phyloP scores from a whole-genome alignment of 2,797 vertebrate species.

The Decapterus maruadsi region DNA sequence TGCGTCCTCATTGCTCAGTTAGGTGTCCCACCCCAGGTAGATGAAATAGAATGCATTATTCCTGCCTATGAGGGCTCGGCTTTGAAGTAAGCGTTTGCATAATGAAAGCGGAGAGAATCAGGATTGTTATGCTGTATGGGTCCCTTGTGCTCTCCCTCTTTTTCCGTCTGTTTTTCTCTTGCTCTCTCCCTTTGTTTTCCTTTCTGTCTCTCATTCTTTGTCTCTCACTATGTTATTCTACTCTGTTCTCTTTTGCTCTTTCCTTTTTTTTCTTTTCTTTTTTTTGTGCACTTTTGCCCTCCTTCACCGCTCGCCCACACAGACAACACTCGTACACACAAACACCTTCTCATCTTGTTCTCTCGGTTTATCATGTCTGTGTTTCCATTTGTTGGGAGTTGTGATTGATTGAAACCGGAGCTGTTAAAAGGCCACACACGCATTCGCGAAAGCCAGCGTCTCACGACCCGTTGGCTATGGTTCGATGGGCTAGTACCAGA shows the following conservation, averaged over 20 bases:
- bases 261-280: slow-evolving; percentile 3
- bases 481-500: slow-evolving; percentile 78
- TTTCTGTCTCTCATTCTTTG: slow-evolving; percentile 53
- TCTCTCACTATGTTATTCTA: slow-evolving; percentile 20
- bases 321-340: slow-evolving; percentile 29
- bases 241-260: slow-evolving; percentile 9
- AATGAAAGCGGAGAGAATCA: slow-evolving; percentile 79
- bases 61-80: slow-evolving; percentile 75
- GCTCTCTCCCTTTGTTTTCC: slow-evolving; percentile 37
- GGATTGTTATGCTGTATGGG: slow-evolving; percentile 73
- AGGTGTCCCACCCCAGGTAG: slow-evolving; percentile 77
- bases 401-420: slow-evolving; percentile 82
- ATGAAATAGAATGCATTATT: slow-evolving; percentile 84
- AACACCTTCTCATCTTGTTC: slow-evolving; percentile 74
- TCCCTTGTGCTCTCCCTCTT: slow-evolving; percentile 61
- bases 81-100: slow-evolving; percentile 84
- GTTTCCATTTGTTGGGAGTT: slow-evolving; percentile 71
- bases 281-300: slow-evolving; percentile 43
- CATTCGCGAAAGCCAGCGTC: slow-evolving; percentile 53
- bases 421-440: slow-evolving; percentile 80
- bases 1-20: slow-evolving; percentile 48
- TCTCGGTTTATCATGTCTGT: slow-evolving; percentile 74
- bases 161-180: slow-evolving; percentile 51
- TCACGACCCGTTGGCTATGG: slow-evolving; percentile 64
- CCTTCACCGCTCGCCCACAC: slow-evolving; percentile 23